These are phyloP conservation scores for Sturnus vulgaris DNA, from an alignment of 2,113 vertebrate genomes.

Conservation along the genomic window DNA sequence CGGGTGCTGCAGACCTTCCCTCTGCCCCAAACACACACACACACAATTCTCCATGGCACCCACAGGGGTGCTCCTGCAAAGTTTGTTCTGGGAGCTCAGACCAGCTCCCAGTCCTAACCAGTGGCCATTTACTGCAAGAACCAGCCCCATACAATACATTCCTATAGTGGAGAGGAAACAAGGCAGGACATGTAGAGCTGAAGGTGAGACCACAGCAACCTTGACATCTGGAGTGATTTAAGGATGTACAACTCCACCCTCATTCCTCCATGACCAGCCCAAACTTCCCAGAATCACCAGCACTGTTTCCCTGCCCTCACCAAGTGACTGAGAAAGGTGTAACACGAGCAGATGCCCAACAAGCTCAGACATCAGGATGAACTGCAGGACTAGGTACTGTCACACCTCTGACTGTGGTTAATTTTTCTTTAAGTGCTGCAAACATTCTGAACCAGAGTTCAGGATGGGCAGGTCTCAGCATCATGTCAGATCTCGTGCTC, in stretches of 20 bases:
- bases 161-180: not conserved
- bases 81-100: not conserved
- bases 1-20: not conserved
- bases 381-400: not conserved
- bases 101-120: not conserved
- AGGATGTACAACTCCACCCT: not conserved
- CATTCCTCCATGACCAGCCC: not conserved
- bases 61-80: not conserved
- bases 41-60: fast-evolving
- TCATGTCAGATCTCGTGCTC: fast-evolving
- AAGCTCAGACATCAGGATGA: not conserved
- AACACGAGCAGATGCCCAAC: not conserved
- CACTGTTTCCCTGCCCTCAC: not conserved
- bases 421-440: not conserved
- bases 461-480: not conserved
- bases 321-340: not conserved
- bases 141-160: not conserved
- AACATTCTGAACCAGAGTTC: not conserved
- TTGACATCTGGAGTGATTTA: not conserved
- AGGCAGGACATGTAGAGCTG: not conserved
- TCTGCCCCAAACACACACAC: not conserved
- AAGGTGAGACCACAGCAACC: not conserved
- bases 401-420: not conserved
- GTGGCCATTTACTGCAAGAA: not conserved
- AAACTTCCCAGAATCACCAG: not conserved